Base-by-base conservation (phyloP, 2,888 invertebrate species). In the Archips crataeganus region DNA sequence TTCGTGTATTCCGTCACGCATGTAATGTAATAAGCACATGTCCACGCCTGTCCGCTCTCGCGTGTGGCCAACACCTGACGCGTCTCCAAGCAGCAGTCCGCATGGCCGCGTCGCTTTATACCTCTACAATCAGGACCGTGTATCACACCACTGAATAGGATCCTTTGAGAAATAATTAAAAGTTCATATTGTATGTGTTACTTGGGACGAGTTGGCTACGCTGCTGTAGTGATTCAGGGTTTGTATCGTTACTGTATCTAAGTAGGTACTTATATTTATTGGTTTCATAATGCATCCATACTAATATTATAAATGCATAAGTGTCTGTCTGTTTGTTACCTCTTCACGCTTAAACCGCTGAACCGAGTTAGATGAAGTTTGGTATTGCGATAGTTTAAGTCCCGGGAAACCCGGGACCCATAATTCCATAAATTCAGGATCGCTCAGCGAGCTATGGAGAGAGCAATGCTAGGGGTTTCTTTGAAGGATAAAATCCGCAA, bases 81-180 rank as follows among this genome's bases (percentile, higher is more conserved):
- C 63, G 85, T 85, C 79, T 81, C 86, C 79, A 81, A 80, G 86
- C 84, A 84, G 85, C 79, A 57, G 72, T 76, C 74, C 77, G 71
- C 76, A 66, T 67, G 78, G 75, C 73, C 74, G 78, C 77, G 54
- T 74, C 71, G 78, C 62, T 66, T 75, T 71, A 74, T 61, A 54
- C 70, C 57, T 57, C 57, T 70, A 74, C 74, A 65, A 74, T 65
- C 74, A 74, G 69, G 60, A 11, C 66, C 74, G 74, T 69, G 69
- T 70, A 74, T 65, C 69, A 74, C 73, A 64, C 69, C 59, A 15
- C 64, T 74, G 74, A 65, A 74, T 74, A 61, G 59, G 65, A 70
- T 63, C 61, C 69, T 74, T 54, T 61, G 69, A 70, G 68, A 65
- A 70, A 70, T 74, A 70, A 74, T 74, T 74, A 74, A 70, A 61